Conservation (phyloP, 2,888 invertebrate genomes). For the Nemotelus nigrinus region DNA sequence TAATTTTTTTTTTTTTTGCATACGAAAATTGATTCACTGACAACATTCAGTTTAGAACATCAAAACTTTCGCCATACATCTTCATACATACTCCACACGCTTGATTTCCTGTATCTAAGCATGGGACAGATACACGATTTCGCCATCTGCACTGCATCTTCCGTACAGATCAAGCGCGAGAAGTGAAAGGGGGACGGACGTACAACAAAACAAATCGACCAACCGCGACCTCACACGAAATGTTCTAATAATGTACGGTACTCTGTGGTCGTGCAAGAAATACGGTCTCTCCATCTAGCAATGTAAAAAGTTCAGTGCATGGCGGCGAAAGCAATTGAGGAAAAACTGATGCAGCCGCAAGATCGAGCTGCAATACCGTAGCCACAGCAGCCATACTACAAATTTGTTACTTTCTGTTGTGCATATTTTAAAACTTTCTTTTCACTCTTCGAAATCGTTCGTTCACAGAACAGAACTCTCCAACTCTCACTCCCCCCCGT, state of each 20-base stretch:
- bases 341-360: background rate
- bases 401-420: background rate
- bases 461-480: too few relatives aligned
- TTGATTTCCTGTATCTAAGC: background rate
- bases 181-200: background rate
- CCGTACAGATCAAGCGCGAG: background rate
- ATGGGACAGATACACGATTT: background rate
- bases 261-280: too few relatives aligned
- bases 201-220: conserved; percentile 16
- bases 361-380: background rate
- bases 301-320: too few relatives aligned
- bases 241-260: conserved; percentile 17
- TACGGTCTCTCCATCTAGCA: too few relatives aligned
- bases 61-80: conserved; percentile 2
- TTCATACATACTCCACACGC: background rate
- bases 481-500: background rate
- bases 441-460: too few relatives aligned
- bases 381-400: background rate
- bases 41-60: conserved; percentile 22
- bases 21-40: conserved; percentile 20
- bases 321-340: background rate
- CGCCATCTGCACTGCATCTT: background rate
- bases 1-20: background rate
- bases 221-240: conserved; percentile 33
- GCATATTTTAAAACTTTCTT: too few relatives aligned